Evolutionary conservation across 2,797 vertebrate species (phyloP).

Genomic region (Tapirus indicus): DNA sequence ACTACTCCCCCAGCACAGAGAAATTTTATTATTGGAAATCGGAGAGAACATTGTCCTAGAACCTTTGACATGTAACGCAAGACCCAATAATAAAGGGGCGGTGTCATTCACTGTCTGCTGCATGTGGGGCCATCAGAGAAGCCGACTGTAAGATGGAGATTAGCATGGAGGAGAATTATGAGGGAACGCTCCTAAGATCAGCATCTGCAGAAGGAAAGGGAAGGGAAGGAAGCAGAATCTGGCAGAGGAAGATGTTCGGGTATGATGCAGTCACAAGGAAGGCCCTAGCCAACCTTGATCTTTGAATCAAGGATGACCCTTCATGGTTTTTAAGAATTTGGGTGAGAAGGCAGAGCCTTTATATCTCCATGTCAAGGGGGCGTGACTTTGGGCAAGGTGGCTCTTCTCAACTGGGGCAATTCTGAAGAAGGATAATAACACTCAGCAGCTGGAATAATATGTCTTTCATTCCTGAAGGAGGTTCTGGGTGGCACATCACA

Average conservation of each 20-base stretch:
- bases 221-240: background rate
- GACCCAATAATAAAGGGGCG: constrained; percentile 18
- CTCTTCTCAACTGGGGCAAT: background rate
- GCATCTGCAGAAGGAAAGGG: background rate
- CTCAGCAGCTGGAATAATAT: background rate
- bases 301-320: background rate
- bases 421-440: background rate
- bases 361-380: background rate
- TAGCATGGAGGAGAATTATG: background rate
- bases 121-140: background rate
- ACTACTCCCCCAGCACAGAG: constrained; percentile 67
- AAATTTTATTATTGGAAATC: constrained; percentile 75
- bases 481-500: background rate
- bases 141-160: background rate
- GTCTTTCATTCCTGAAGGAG: background rate
- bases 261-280: background rate
- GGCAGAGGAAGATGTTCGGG: background rate
- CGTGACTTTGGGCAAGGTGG: background rate
- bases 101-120: background rate
- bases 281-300: background rate
- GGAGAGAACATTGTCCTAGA: constrained; percentile 57
- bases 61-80: constrained; percentile 69
- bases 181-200: background rate
- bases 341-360: background rate
- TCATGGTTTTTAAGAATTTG: background rate